Evolutionary conservation across 2,113 vertebrate species (phyloP).

Genomic region (Serinus canaria): DNA sequence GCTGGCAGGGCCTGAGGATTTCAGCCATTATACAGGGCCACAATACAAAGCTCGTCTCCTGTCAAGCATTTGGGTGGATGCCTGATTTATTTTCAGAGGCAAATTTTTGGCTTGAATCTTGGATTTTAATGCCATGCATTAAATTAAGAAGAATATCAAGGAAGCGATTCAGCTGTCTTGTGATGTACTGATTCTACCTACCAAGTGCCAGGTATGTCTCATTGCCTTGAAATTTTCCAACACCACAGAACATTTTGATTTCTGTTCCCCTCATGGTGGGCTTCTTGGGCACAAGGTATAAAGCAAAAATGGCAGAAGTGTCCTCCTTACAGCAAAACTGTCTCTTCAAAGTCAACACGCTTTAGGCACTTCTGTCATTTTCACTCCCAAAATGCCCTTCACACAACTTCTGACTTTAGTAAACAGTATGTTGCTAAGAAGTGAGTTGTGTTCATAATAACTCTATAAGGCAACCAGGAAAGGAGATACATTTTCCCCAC

Average conservation of each 20-base stretch:
- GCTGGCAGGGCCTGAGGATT: background rate
- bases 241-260: background rate
- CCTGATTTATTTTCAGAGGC: background rate
- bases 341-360: background rate
- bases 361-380: background rate
- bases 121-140: background rate
- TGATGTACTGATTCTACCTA: background rate
- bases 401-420: background rate
- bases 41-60: background rate
- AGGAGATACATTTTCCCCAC: background rate
- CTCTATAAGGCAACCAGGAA: background rate
- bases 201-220: background rate
- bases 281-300: background rate
- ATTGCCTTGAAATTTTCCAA: background rate
- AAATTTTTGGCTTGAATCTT: slow-evolving; percentile 7
- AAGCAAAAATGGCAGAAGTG: background rate
- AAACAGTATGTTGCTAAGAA: background rate
- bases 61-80: background rate
- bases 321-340: background rate
- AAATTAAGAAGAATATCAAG: background rate
- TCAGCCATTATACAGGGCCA: background rate
- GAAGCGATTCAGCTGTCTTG: background rate
- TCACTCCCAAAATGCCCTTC: background rate
- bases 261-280: background rate
- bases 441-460: background rate